These are phyloP conservation scores for Holacanthella duospinosa DNA, from an alignment of 2,888 invertebrate genomes.

Conservation along the genomic window DNA sequence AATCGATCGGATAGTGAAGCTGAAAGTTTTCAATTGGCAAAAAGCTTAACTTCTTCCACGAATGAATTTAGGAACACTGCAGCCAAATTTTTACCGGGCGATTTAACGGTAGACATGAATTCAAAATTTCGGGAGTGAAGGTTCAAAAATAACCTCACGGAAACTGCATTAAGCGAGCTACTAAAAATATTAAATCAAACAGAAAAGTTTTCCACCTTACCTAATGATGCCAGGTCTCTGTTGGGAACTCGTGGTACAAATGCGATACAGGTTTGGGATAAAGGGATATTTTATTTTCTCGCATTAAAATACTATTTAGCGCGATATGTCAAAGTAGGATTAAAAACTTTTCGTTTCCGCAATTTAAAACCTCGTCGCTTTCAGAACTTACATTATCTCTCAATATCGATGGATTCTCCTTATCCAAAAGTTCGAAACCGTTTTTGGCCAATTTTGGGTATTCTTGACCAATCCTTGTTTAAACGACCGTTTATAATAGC, in stretches of 20 bases:
- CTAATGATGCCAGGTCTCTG: slow-evolving; percentile 1
- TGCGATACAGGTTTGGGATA: neutral
- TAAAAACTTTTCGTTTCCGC: neutral
- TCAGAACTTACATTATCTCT: neutral
- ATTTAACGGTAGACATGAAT: too few relatives aligned
- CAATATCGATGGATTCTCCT: slow-evolving; percentile 1
- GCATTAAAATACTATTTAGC: neutral
- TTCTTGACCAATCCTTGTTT: neutral
- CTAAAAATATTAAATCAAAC: slow-evolving; percentile 7
- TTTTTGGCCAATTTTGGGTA: slow-evolving; percentile 7
- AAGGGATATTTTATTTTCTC: neutral
- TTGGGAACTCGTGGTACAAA: neutral
- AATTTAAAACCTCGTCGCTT: neutral
- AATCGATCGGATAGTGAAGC: too few relatives aligned
- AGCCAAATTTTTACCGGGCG: too few relatives aligned
- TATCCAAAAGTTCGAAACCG: neutral
- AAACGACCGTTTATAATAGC: slow-evolving; percentile 1
- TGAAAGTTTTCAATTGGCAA: too few relatives aligned
- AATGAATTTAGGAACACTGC: too few relatives aligned
- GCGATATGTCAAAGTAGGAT: neutral
- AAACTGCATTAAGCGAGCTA: too few relatives aligned
- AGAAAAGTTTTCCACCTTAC: too few relatives aligned
- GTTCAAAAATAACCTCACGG: too few relatives aligned
- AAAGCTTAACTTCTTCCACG: too few relatives aligned
- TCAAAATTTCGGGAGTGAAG: too few relatives aligned